Evolutionary conservation across 2,797 vertebrate genomes (phyloP), one percentile per base, ranked within the genome.

Genomic region (Masticophis lateralis): DNA sequence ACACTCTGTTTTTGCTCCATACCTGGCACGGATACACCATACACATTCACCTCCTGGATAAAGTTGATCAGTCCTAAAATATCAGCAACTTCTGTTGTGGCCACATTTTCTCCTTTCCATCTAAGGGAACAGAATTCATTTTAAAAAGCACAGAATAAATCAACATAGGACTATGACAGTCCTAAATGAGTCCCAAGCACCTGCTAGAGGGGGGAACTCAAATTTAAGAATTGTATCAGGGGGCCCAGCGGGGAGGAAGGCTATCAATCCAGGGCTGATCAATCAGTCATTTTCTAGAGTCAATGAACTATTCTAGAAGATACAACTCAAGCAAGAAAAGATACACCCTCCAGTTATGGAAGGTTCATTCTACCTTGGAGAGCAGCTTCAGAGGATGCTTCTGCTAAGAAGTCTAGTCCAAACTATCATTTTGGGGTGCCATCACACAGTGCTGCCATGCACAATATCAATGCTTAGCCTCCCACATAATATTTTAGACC

Each of bases 71-170:
- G 86, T 57, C 98, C 95, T 94, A 99, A 86, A 95, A 97, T 95
- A 96, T 99, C 98, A 7, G 98, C 96, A 14, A 99, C 98, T 97
- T 99, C 99, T 0, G 97, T 98, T 83, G 98, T 99, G 16, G 99
- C 98, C 92, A 99, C 98, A 0, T 99, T 99, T 97, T 99, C 99
- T 92, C 99, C 99, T 97, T 99, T 99, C 99, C 99, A 99, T 95
- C 99, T 99, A 94, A 92, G 91, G 92, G 69, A 28, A 55, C 11
- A 32, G 5, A 55, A 13, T 47, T 51, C 59, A 16, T 53, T 89
- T 69, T 16, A 83, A 88, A 57, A 92, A 51, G 14, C 13, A 90
- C 37, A 92, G 27, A 91, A 55, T 43, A 43, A 14, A 61, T 27
- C 10, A 16, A 61, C 37, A 9, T 37, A 37, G 37, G 37, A 37